Evolutionary conservation across 2,888 invertebrate genomes (phyloP), one percentile per base, ranked within the genome.

Genomic region (Tachina lurida): DNA sequence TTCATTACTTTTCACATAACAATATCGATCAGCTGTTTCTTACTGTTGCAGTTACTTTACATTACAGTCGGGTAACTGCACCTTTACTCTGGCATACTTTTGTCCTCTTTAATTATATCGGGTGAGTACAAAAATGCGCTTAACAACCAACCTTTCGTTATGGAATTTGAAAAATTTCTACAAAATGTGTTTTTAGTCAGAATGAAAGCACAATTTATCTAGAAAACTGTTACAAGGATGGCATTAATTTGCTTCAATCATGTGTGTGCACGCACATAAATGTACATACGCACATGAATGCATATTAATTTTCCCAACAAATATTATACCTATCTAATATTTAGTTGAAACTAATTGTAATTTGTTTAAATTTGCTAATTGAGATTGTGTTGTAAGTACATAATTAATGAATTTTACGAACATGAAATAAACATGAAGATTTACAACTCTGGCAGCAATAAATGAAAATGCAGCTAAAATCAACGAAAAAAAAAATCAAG

Each of bases 391-490:
- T 81, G 49, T 43, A 67, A 39, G 49, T 78, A 31, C 31, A 31
- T 54, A 60, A 73, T 78, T 77, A 77, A 78, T 84, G 77, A 45
- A 47, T 49, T 45, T 22, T 54, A 39, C 49, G 45, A 68, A 73
- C 60, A 74, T 81, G 58, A 74, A 74, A 67, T 58, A 73, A 77
- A 83, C 76, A 73, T 60, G 77, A 84, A 68, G 60, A 81, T 75
- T 81, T 60, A 70, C 70, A 70, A 63, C 78, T 65, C 56, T 71
- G 71, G 71, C 75, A 52, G 71, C 75, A 75, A 81, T 81, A 70
- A 81, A 75, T 80, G 60, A 62, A 81, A 80, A 43, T 67, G 58
- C 58, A 74, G 17, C 67, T 52, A 47, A n/a, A 81, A 68, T 9
- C 9, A 65, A 60, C 19, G 49, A 41, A 17, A 56, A 43, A 60